Percentiles rank a stretch among this genome's conserved stretches.
Conservation (phyloP, 2,888 invertebrate species). For the Phyto melanocephala region DNA sequence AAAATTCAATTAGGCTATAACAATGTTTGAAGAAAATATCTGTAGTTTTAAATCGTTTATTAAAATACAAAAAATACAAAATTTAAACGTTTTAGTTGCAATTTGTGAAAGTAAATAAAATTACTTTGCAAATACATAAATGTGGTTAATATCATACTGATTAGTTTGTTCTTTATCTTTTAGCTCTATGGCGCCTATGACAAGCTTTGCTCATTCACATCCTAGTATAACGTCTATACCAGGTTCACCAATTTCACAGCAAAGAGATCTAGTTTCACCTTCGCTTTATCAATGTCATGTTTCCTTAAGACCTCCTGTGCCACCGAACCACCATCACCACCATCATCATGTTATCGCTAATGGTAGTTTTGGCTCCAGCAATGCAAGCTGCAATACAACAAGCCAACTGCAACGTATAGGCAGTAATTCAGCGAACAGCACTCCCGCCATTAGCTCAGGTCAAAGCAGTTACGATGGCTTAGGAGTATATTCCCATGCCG, state of each 20-base stretch:
- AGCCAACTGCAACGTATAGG: constrained; percentile 42
- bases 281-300: constrained; percentile 78
- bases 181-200: constrained; percentile 77
- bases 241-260: constrained; percentile 74
- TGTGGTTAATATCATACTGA: background rate
- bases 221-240: constrained; percentile 74
- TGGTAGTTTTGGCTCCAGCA: constrained; percentile 36
- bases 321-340: constrained; percentile 57
- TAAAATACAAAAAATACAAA: too few relatives aligned
- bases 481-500: constrained; percentile 58
- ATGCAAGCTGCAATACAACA: constrained; percentile 58
- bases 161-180: background rate
- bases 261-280: constrained; percentile 76
- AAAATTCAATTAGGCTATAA: too few relatives aligned
- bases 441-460: constrained; percentile 40
- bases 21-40: too few relatives aligned
- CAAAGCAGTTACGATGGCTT: constrained; percentile 57
- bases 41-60: too few relatives aligned
- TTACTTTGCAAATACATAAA: too few relatives aligned
- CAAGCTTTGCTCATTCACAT: constrained; percentile 74
- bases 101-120: too few relatives aligned
- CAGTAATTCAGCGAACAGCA: constrained; percentile 53
- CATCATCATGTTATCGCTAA: constrained; percentile 68
- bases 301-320: constrained; percentile 73
- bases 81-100: too few relatives aligned